These are phyloP conservation scores for Manis crassicaudata DNA, from an alignment of 2,797 vertebrate species.

Conservation along the genomic window DNA sequence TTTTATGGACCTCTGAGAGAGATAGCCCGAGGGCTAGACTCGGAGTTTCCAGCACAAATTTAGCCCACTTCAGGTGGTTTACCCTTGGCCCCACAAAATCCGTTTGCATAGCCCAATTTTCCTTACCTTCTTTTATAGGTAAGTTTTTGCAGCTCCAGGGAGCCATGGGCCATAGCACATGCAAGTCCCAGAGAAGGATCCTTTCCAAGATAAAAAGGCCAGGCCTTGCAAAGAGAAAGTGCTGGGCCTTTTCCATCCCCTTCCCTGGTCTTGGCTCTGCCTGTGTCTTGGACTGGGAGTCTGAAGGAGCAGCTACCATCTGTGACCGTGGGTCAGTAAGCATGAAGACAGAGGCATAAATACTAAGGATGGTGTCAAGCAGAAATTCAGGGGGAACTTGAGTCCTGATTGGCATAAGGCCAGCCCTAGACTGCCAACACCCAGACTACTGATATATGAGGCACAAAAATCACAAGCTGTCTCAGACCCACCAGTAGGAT, in stretches of 20 bases:
- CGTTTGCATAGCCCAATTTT: fast-evolving
- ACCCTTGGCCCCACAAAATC: neutral
- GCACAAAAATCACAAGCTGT: neutral
- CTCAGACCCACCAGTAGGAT: neutral
- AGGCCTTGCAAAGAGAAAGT: neutral
- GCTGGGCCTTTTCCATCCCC: fast-evolving
- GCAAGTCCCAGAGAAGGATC: neutral
- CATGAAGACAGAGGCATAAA: neutral
- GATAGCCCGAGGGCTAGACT: neutral
- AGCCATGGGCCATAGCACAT: neutral
- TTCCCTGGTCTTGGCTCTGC: neutral
- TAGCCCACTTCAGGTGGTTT: neutral
- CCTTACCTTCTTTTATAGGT: fast-evolving
- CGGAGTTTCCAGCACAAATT: neutral
- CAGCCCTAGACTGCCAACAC: neutral
- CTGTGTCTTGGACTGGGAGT: neutral
- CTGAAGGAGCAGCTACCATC: neutral
- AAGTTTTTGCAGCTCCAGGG: too few species aligned
- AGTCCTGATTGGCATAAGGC: neutral
- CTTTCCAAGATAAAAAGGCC: neutral
- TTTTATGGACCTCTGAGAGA: neutral
- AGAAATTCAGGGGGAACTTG: neutral
- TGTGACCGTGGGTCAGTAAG: neutral
- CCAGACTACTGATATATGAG: neutral
- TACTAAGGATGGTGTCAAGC: neutral